Percentiles rank a stretch among this genome's conserved stretches.
These are phyloP conservation scores for Diadophis punctatus DNA, from an alignment of 2,113 vertebrate genomes.

Conservation along the genomic window DNA sequence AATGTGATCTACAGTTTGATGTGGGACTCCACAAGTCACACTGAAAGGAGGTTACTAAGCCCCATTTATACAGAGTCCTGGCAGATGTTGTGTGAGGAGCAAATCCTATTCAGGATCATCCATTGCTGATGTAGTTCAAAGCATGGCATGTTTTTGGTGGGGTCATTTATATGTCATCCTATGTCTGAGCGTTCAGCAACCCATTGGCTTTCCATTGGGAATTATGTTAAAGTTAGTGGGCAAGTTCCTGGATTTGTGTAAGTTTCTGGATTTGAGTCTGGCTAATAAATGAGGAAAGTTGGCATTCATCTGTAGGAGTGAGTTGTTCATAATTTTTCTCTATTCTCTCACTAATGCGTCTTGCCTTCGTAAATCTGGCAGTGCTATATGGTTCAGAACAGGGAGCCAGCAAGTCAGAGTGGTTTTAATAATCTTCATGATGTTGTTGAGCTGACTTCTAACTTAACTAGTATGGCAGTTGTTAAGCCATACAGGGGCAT, in stretches of 20 bases:
- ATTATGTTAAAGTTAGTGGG: not conserved
- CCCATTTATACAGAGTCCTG: not conserved
- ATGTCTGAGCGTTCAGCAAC: not conserved
- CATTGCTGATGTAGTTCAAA: not conserved
- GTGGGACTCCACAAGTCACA: not conserved
- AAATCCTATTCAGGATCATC: not conserved
- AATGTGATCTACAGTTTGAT: not conserved
- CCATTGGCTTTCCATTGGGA: not conserved
- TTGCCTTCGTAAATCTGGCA: too few relatives aligned
- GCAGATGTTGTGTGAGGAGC: not conserved
- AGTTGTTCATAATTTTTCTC: too few relatives aligned
- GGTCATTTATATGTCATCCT: not conserved
- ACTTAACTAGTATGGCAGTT: not conserved
- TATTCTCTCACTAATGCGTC: too few relatives aligned
- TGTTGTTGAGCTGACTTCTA: not conserved
- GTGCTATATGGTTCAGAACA: too few relatives aligned
- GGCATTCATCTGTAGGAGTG: too few relatives aligned
- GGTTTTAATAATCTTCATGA: not conserved
- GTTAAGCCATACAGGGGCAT: not conserved
- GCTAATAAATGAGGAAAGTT: not conserved
- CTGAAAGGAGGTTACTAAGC: not conserved
- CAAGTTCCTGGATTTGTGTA: too few relatives aligned
- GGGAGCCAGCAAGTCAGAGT: not conserved
- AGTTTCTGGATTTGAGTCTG: not conserved
- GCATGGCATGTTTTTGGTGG: not conserved